Conservation (phyloP, 2,888 invertebrate genomes). For the Saturnia japonica region DNA sequence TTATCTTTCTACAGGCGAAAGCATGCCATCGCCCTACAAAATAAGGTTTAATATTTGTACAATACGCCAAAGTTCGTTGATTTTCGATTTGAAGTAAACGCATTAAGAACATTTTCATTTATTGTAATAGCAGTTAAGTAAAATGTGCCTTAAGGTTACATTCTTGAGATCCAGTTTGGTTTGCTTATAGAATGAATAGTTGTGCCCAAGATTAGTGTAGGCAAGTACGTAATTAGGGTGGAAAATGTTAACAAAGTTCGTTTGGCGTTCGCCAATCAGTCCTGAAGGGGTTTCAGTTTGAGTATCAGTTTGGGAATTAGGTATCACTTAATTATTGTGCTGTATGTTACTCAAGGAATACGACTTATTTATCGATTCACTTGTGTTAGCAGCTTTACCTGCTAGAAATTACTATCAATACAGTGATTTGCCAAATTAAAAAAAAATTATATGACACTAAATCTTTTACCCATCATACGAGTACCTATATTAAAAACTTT, state of each 20-base stretch:
- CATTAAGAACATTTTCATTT: conserved; percentile 66
- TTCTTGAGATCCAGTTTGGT: conserved; percentile 34
- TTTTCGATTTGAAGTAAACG: conserved; percentile 64
- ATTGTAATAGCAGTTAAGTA: background rate
- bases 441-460: background rate
- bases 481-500: background rate
- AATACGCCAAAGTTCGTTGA: conserved; percentile 42
- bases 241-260: conserved; percentile 80
- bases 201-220: conserved; percentile 62
- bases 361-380: background rate
- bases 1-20: conserved; percentile 40
- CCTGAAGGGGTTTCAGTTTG: conserved; percentile 64
- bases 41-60: conserved; percentile 31
- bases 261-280: conserved; percentile 72
- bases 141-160: conserved; percentile 16
- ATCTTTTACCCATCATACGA: background rate
- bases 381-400: background rate
- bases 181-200: conserved; percentile 20
- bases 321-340: conserved; percentile 62
- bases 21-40: conserved; percentile 42
- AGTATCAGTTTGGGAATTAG: conserved; percentile 55
- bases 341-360: conserved; percentile 20
- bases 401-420: background rate
- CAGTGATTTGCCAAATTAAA: background rate
- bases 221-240: conserved; percentile 78